Percentiles rank a stretch among this genome's conserved stretches.
phyloP scores from a whole-genome alignment of 2,113 vertebrate species.

The Turnix velox region DNA sequence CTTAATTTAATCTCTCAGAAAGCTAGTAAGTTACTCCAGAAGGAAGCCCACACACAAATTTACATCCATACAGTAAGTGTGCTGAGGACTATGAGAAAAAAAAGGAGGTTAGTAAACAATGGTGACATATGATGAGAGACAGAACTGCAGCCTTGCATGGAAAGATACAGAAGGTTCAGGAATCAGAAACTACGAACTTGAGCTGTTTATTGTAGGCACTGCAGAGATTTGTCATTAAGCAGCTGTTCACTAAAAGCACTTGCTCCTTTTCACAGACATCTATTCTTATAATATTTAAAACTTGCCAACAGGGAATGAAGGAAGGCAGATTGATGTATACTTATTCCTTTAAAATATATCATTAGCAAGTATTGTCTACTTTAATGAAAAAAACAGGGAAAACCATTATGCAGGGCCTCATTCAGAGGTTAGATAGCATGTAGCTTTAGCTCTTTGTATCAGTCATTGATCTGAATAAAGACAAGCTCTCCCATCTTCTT shows the following conservation, averaged over 20 bases:
- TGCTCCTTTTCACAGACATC: neutral
- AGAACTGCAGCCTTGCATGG: neutral
- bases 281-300: neutral
- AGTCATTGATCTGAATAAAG: neutral
- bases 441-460: neutral
- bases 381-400: neutral
- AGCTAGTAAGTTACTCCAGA: neutral
- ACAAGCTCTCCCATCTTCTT: neutral
- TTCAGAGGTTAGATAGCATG: neutral
- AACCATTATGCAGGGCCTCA: accelerated
- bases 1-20: neutral
- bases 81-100: neutral
- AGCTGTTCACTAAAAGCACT: neutral
- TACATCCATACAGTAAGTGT: neutral
- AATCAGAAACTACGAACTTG: neutral
- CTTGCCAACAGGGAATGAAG: neutral
- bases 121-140: neutral
- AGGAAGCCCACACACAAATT: neutral
- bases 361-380: neutral
- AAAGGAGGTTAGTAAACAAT: neutral
- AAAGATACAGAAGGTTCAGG: neutral
- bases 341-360: neutral
- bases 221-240: neutral
- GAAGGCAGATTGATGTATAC: neutral
- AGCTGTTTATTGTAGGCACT: neutral